Conservation (phyloP, 2,113 vertebrate species). For the Cyphomyrus discorhynchus region DNA sequence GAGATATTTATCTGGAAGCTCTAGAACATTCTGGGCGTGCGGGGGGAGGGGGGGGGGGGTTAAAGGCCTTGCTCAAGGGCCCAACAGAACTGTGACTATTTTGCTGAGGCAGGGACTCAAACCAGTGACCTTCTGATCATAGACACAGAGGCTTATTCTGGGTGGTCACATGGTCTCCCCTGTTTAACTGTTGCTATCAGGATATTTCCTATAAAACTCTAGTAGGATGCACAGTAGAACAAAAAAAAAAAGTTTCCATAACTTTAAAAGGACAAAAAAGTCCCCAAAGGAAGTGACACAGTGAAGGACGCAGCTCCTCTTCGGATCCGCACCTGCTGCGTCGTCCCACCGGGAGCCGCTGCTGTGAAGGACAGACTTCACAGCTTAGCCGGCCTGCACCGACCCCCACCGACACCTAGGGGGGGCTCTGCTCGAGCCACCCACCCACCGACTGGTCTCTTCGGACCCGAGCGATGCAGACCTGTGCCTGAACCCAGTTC, state of each 20-base stretch:
- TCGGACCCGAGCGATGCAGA: not conserved
- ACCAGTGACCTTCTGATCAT: not conserved
- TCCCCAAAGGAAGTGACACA: not conserved
- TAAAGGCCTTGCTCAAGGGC: not conserved
- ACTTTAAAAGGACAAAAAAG: conserved; percentile 3
- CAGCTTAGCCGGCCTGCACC: not conserved
- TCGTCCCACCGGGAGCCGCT: not conserved
- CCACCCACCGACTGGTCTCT: not conserved
- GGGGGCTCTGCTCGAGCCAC: not conserved
- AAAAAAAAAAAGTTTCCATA: not conserved
- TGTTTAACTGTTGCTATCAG: not conserved
- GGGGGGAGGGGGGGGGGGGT: no score
- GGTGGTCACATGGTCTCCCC: not conserved
- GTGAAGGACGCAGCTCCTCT: not conserved
- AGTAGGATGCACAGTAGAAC: not conserved
- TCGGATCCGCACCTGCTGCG: not conserved
- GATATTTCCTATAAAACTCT: not conserved
- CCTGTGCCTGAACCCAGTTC: not conserved
- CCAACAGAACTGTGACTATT: not conserved
- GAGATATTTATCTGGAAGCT: no score
- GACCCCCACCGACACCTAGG: not conserved
- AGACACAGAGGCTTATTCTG: not conserved
- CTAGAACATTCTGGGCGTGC: no score
- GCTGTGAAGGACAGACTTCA: conserved; percentile 5
- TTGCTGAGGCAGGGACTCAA: not conserved